These are phyloP conservation scores for Mactromeris polynyma DNA, from an alignment of 2,888 invertebrate species.

Conservation along the genomic window DNA sequence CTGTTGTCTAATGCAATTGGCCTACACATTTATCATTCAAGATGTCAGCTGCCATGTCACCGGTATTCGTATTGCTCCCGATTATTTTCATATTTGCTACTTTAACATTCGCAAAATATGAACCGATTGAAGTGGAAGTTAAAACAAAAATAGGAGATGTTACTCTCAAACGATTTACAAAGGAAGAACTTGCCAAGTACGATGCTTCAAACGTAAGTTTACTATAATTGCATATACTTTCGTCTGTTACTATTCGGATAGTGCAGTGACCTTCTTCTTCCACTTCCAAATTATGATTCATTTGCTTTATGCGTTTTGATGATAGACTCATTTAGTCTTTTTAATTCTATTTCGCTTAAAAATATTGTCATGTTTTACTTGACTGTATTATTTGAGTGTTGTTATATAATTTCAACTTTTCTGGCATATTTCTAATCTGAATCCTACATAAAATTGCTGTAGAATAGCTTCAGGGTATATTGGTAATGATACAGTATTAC, in stretches of 20 bases:
- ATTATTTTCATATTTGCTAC: constrained; percentile 24
- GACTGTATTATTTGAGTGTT: too few relatives aligned
- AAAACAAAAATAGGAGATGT: constrained; percentile 69
- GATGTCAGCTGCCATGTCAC: constrained; percentile 63
- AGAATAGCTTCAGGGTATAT: neutral
- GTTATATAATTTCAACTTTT: too few relatives aligned
- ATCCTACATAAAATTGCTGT: neutral
- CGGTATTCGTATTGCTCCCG: constrained; percentile 7
- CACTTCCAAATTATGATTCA: too few relatives aligned
- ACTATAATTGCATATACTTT: neutral
- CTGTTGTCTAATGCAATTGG: constrained; percentile 14
- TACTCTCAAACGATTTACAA: constrained; percentile 78
- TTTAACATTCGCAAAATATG: constrained; percentile 52
- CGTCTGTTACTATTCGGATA: neutral
- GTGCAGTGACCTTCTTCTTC: neutral
- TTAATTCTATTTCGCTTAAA: too few relatives aligned
- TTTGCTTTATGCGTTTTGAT: too few relatives aligned
- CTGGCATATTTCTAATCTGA: neutral
- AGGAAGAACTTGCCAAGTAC: constrained; percentile 76
- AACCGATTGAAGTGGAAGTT: constrained; percentile 68
- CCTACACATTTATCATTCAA: constrained; percentile 21
- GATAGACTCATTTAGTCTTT: too few relatives aligned
- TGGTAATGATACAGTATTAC: neutral
- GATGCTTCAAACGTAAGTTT: constrained; percentile 81
- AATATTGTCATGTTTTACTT: too few relatives aligned